These are phyloP conservation scores for Enteromius thamalakanensis DNA, from an alignment of 2,797 vertebrate species.

Conservation along the genomic window DNA sequence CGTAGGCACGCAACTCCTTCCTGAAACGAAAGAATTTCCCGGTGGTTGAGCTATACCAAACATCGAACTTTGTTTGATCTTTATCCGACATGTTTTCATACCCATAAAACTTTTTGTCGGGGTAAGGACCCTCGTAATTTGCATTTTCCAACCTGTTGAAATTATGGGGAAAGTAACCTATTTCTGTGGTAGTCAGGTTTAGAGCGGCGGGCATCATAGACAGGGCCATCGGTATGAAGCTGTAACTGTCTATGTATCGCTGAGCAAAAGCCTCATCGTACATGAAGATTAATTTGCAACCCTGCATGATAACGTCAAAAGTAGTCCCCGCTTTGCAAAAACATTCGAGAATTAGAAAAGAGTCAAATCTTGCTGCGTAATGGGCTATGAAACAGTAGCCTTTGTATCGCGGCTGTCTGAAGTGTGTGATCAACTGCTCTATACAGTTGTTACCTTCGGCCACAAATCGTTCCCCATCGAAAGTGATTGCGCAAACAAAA, in stretches of 20 bases:
- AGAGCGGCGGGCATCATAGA: background rate
- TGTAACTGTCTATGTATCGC: background rate
- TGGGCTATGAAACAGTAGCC: background rate
- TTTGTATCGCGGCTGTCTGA: background rate
- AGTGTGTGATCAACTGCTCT: background rate
- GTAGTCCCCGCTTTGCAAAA: too few species aligned
- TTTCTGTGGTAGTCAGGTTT: background rate
- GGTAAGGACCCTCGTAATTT: too few species aligned
- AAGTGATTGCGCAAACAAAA: background rate
- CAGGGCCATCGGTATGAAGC: background rate
- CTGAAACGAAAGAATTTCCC: background rate
- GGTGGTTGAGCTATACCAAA: accelerated
- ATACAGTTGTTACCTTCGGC: background rate
- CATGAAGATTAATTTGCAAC: background rate
- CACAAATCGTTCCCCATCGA: background rate
- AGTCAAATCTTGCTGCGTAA: too few species aligned
- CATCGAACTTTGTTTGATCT: background rate
- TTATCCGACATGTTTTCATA: background rate
- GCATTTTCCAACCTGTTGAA: background rate
- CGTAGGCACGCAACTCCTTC: background rate
- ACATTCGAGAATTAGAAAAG: too few species aligned
- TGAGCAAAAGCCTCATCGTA: background rate
- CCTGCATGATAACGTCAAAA: too few species aligned
- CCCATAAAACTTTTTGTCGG: background rate
- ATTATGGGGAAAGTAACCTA: background rate